These are phyloP conservation scores for Prionace glauca DNA, from an alignment of 2,797 vertebrate species.

Conservation along the genomic window DNA sequence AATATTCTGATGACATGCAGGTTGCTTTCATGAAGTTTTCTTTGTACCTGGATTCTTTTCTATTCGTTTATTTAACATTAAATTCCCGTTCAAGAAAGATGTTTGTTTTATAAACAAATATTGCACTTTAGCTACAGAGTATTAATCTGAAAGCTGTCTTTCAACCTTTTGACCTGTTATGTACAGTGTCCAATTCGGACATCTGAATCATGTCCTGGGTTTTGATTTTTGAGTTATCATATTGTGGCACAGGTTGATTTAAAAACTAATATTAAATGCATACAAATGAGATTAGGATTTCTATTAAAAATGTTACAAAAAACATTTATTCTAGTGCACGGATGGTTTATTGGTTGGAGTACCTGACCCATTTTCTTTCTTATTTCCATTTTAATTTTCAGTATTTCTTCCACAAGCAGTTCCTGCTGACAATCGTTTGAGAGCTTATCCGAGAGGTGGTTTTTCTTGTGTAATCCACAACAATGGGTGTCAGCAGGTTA, in stretches of 20 bases:
- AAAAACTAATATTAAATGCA: not conserved
- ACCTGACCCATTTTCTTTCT: not conserved
- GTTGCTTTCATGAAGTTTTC: not conserved
- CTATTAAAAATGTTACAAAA: not conserved
- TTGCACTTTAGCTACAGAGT: not conserved
- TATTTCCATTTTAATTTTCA: not conserved
- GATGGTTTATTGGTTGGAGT: not conserved
- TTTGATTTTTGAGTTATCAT: not conserved
- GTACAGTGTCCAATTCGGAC: not conserved
- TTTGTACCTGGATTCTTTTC: not conserved
- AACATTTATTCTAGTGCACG: not conserved
- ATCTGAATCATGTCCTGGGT: not conserved
- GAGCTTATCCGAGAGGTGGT: not conserved
- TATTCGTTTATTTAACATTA: not conserved
- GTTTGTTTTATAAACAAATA: not conserved
- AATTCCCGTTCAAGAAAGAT: not conserved
- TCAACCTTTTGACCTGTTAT: not conserved
- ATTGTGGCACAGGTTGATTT: not conserved
- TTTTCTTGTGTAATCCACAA: not conserved
- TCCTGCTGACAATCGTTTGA: not conserved
- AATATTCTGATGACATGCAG: not conserved
- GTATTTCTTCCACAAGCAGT: not conserved
- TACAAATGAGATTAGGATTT: not conserved
- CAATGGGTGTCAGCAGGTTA: not conserved
- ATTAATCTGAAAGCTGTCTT: not conserved